Percentiles rank a stretch among this genome's conserved stretches.
phyloP scores from a whole-genome alignment of 2,888 invertebrate genomes.

The Mesochorus sp. region DNA sequence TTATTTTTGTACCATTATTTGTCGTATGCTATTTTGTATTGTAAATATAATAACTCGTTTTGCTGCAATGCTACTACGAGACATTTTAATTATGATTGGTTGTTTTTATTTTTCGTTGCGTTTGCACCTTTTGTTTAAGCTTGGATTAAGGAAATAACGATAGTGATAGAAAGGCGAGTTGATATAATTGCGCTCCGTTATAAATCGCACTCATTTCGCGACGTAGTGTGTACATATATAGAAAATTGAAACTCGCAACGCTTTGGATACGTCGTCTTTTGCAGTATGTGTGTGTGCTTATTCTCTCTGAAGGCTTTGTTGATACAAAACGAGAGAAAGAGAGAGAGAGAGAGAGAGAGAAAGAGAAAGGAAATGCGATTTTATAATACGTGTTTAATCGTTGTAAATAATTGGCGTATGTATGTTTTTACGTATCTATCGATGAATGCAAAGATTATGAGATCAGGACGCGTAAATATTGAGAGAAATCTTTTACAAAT shows the following conservation, averaged over 20 bases:
- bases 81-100: neutral
- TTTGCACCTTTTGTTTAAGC: neutral
- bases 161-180: neutral
- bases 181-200: conserved; percentile 28
- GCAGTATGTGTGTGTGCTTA: conserved; percentile 34
- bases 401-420: conserved; percentile 48
- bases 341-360: neutral
- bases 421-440: conserved; percentile 6
- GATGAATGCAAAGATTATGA: neutral
- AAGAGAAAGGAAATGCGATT: too few species aligned
- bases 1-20: conserved; percentile 31
- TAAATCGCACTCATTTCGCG: conserved; percentile 27
- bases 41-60: conserved; percentile 24
- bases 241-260: neutral
- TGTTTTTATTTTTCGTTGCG: conserved; percentile 12
- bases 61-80: conserved; percentile 12
- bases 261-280: conserved; percentile 46
- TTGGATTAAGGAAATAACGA: conserved; percentile 31
- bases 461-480: neutral
- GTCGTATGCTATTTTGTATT: conserved; percentile 24
- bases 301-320: conserved; percentile 36
- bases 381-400: conserved; percentile 18
- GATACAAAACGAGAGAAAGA: conserved; percentile 26
- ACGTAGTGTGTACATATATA: neutral
- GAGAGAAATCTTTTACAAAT: too few species aligned